phyloP scores from a whole-genome alignment of 2,888 invertebrate genomes.

The Mesodorylaimus sp. region DNA sequence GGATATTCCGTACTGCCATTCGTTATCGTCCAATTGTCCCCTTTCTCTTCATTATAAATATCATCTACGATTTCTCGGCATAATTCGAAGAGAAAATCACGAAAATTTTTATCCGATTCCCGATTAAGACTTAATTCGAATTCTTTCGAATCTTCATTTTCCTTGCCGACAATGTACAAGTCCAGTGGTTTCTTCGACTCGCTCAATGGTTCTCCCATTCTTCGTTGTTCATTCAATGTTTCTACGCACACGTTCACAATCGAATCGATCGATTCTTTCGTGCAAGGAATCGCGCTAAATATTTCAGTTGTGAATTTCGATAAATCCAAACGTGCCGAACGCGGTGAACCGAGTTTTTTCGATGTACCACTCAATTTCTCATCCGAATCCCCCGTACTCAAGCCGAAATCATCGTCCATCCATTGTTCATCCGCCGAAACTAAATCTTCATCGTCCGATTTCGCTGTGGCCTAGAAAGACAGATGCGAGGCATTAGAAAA shows the following conservation, averaged over 20 bases:
- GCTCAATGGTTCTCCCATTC: background rate
- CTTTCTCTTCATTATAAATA: background rate
- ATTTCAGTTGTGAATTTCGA: conserved; percentile 3
- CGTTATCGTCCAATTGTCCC: no score
- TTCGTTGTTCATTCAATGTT: background rate
- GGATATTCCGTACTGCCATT: no score
- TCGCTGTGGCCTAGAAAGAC: no score
- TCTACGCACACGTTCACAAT: background rate
- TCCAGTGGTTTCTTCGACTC: background rate
- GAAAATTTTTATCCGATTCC: conserved; percentile 2
- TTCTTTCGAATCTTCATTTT: background rate
- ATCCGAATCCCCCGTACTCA: background rate
- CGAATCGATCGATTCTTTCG: background rate
- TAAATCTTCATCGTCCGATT: no score
- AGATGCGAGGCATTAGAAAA: no score
- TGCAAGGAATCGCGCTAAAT: conserved; percentile 2
- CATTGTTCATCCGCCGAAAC: conserved; percentile 1
- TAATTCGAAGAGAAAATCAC: conserved; percentile 6
- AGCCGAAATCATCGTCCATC: conserved; percentile 7
- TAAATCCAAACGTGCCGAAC: background rate
- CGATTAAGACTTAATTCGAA: conserved; percentile 2
- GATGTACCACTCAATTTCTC: background rate
- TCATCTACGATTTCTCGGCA: background rate
- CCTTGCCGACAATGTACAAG: background rate
- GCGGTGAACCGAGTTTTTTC: background rate